Base-by-base conservation (phyloP, 1,140 invertebrate genomes). In the Plutomurus gul region DNA sequence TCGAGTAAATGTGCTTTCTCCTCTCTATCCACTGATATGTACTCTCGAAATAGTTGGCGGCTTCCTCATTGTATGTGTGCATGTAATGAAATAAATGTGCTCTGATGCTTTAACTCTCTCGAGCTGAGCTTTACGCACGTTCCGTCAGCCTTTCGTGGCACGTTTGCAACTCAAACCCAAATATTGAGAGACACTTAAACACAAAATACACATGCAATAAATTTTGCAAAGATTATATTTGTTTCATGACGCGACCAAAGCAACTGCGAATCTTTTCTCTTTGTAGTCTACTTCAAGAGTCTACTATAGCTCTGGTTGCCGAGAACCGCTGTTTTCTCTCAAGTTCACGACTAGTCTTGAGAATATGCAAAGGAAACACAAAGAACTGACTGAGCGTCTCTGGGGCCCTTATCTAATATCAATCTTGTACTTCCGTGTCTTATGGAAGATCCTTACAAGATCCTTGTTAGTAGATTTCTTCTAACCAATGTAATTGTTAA, bases 101-200 rank as follows among this genome's bases (percentile, higher is more conserved):
- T 36, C 36, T n/a, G 56, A n/a, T 5, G 13, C 13, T 65, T 51
- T 51, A 51, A 51, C 18, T 51, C 20, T 18, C 25, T 51, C 25
- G 25, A 22, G 5, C 25, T 39, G 37, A 6, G n/a, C 25, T 65
- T 65, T 27, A 36, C 25, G 56, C 56, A 65, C 56, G 56, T 27
- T 33, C 36, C 36, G 13, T 16, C 30, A 65, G 30, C 30, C 11
- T 65, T 65, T 65, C 30, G 16, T 65, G 13, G 56, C 25, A 30
- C 56, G 25, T 65, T 65, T 13, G 56, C 25, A 33, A 33, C 51
- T n/a, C 56, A 16, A 36, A 65, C 30, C 25, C 56, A 65, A 65
- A 65, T 65, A 65, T 65, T 30, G 27, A 65, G 56, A 65, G 56
- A 65, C 56, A 65, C 56, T 65, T 65, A 65, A 65, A 65, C 56